These are phyloP conservation scores for Piaya cayana DNA, from an alignment of 2,113 vertebrate species.

Conservation along the genomic window DNA sequence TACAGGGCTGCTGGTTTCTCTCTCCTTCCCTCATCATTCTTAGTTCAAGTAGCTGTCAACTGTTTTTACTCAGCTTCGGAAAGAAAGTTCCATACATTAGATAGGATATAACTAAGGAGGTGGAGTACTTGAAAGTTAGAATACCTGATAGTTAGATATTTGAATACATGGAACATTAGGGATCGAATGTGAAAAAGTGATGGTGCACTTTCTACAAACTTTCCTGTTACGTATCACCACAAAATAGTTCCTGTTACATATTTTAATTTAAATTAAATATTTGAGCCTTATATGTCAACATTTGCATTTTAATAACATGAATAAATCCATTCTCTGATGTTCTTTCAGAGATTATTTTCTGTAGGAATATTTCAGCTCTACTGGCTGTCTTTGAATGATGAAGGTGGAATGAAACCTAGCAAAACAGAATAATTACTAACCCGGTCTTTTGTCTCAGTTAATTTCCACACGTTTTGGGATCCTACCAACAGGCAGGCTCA, in stretches of 20 bases:
- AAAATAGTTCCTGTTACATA: not conserved
- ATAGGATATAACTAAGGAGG: not conserved
- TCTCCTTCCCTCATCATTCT: not conserved
- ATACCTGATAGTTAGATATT: not conserved
- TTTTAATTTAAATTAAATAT: not conserved
- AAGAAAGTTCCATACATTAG: not conserved
- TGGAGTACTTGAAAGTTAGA: not conserved
- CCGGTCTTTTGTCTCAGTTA: not conserved
- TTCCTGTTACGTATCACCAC: not conserved
- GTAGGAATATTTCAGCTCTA: not conserved
- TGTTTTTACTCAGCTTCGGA: not conserved
- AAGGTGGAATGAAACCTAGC: not conserved
- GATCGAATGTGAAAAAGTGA: not conserved
- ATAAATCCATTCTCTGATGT: not conserved
- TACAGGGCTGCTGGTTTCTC: rapidly evolving
- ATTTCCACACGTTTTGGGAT: not conserved
- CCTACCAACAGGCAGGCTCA: not conserved
- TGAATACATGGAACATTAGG: not conserved
- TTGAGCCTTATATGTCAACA: not conserved
- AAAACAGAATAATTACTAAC: not conserved
- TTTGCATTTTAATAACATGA: not conserved
- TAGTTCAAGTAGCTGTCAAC: not conserved
- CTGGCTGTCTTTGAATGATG: not conserved
- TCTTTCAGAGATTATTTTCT: not conserved
- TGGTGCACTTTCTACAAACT: not conserved